Percentiles rank a stretch among this genome's conserved stretches.
Evolutionary conservation across 2,113 vertebrate genomes (phyloP).

Genomic region (Noctilio leporinus): DNA sequence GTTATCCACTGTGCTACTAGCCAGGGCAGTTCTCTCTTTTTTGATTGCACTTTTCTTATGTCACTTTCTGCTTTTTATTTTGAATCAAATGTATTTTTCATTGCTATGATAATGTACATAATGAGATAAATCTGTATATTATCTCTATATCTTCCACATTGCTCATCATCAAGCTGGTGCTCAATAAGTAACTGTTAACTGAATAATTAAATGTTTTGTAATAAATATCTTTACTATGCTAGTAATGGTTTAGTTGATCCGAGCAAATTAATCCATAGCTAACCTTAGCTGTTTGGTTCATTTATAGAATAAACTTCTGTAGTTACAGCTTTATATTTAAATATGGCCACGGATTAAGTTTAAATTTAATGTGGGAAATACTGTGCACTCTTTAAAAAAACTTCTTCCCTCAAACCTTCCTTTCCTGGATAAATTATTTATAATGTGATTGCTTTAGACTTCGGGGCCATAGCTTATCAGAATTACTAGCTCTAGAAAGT

Average conservation of each 20-base stretch:
- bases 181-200: not conserved
- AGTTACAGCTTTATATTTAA: not conserved
- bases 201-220: not conserved
- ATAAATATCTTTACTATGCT: not conserved
- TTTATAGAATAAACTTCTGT: not conserved
- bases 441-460: no score
- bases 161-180: not conserved
- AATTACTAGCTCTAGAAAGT: constrained; percentile 17
- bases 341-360: not conserved
- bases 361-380: not conserved
- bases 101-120: not conserved
- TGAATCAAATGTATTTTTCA: not conserved
- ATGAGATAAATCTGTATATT: not conserved
- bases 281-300: not conserved
- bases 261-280: not conserved
- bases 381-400: not conserved
- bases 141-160: not conserved
- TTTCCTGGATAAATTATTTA: constrained; percentile 29
- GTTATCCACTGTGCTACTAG: no score
- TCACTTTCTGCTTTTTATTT: not conserved
- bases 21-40: not conserved
- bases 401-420: not conserved
- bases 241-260: not conserved
- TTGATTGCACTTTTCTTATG: not conserved
- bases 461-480: no score